These are phyloP conservation scores for Arrhopalites spinosus DNA, from an alignment of 2,888 invertebrate species.

Conservation along the genomic window DNA sequence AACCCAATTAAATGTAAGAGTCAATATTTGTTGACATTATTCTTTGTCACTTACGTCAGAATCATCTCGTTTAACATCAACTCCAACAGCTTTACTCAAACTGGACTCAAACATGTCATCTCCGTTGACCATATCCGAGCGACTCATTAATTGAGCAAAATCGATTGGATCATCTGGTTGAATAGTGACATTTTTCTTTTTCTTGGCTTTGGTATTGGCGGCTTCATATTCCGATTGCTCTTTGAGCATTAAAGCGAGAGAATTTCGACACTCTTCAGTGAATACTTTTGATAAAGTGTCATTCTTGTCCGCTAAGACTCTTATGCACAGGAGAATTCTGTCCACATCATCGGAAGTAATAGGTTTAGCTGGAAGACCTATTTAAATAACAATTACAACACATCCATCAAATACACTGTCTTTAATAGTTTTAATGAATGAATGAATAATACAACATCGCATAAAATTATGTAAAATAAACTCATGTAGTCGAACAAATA, in stretches of 20 bases:
- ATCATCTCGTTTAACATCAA: constrained; percentile 60
- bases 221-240: constrained; percentile 77
- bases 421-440: not conserved
- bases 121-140: constrained; percentile 67
- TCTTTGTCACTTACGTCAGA: constrained; percentile 58
- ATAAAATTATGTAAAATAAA: too few relatives aligned
- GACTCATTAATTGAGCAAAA: constrained; percentile 76
- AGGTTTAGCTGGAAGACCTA: constrained; percentile 63
- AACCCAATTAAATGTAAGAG: constrained; percentile 2
- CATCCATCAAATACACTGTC: not conserved
- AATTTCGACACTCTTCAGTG: constrained; percentile 73
- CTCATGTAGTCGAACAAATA: too few relatives aligned
- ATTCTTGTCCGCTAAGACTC: constrained; percentile 71
- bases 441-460: too few relatives aligned
- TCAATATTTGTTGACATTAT: not conserved
- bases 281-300: constrained; percentile 67
- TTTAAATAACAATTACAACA: not conserved
- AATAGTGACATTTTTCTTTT: constrained; percentile 71
- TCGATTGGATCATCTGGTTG: constrained; percentile 85
- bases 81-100: constrained; percentile 84
- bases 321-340: constrained; percentile 80
- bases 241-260: constrained; percentile 80
- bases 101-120: constrained; percentile 94
- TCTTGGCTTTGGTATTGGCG: constrained; percentile 67
- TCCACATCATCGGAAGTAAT: constrained; percentile 97